Evolutionary conservation across 1,140 invertebrate genomes (phyloP), one percentile per base, ranked within the genome.

Genomic region (Oryzaephilus surinamensis): DNA sequence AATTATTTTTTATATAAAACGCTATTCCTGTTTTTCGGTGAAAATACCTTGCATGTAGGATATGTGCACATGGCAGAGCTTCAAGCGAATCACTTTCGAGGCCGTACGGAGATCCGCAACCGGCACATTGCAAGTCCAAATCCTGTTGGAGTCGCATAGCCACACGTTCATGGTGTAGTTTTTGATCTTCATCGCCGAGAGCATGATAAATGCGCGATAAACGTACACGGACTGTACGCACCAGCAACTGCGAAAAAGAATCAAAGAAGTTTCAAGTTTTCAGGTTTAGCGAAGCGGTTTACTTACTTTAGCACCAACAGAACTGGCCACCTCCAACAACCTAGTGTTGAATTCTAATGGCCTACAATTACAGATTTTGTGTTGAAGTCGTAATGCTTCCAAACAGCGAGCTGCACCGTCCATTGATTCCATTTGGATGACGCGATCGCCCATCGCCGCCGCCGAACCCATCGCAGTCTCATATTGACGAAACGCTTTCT

Each of bases 391-490:
- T 4, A 86, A 60, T 2, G 77, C 78, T 57, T 87, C 83, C 19
- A 86, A 61, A 50, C 84, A 87, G 18, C 81, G 64, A 0, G 83
- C 84, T 0, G 81, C 82, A 1, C 84, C 84, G 51, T 87, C 83
- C 84, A 87, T 87, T 0, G 82, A 82, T 57, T 86, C 83, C 81
- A 87, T 86, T 57, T 87, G 84, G 26, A 82, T 81, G 34, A 86
- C 69, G 0, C 83, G 70, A 62, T 87, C 84, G 2, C 81, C 82
- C 47, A 84, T 73, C 0, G 76, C 72, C 17, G 81, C 79, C 0
- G 81, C 81, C 0, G 80, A 81, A 1, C 79, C 80, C 81, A 86
- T 85, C 1, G 84, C 81, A 45, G 77, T 77, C 62, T 87, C 82
- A 52, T 87, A 86, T 56, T 86, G 82, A 12, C 80, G 72, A 52